phyloP scores from a whole-genome alignment of 2,888 invertebrate species.

The Andrena bucephala region DNA sequence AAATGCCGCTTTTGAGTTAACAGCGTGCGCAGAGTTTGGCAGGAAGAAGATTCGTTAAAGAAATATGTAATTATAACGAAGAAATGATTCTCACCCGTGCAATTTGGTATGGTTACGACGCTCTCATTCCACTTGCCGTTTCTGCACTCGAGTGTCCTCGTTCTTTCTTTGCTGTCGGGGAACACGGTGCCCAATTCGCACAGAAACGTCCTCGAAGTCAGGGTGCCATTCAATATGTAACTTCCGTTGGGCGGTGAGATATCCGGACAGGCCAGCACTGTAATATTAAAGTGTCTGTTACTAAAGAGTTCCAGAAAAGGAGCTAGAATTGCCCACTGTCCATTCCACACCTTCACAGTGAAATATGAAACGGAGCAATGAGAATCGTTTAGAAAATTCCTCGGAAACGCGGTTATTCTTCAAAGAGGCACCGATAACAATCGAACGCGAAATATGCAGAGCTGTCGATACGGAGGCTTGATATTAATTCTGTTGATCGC shows the following conservation, averaged over 20 bases:
- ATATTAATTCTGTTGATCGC: not conserved
- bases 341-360: too few species aligned
- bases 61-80: not conserved
- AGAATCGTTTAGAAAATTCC: not conserved
- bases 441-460: not conserved
- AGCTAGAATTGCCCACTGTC: too few species aligned
- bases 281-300: conserved; percentile 20
- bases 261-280: conserved; percentile 90
- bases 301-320: not conserved
- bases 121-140: conserved; percentile 88
- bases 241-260: conserved; percentile 89
- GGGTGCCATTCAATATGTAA: conserved; percentile 89
- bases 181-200: conserved; percentile 90
- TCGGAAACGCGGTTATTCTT: not conserved
- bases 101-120: conserved; percentile 86
- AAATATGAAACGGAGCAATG: too few species aligned
- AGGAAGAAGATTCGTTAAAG: not conserved
- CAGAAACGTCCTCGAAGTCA: conserved; percentile 89
- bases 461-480: not conserved
- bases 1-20: too few species aligned
- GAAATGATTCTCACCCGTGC: conserved; percentile 87
- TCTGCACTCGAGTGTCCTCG: conserved; percentile 88
- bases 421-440: not conserved
- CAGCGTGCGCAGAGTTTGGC: too few species aligned
- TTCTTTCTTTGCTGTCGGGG: conserved; percentile 88